Base-by-base conservation (phyloP, 2,888 invertebrate genomes). In the Nymphalis c-album region DNA sequence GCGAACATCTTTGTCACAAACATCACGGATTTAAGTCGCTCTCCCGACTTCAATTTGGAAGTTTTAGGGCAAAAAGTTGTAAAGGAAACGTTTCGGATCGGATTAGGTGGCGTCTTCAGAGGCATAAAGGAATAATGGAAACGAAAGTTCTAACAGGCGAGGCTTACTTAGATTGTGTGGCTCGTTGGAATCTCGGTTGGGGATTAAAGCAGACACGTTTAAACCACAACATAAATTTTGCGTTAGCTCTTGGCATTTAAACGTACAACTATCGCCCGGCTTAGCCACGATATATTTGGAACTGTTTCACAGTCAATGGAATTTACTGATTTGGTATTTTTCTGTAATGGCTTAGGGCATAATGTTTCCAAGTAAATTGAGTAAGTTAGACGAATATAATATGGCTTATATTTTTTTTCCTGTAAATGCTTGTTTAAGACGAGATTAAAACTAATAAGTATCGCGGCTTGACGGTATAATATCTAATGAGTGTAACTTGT, bases 191-290 rank as follows among this genome's bases (percentile, higher is more conserved):
- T 85, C 81, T 80, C 78, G 78, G 78, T 79, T 79, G 76, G 77
- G 84, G 85, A 87, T 88, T 88, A 87, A 84, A 84, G 83, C 81
- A 84, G 86, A 86, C 85, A 85, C 83, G 83, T 84, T 84, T 79
- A 78, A 80, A 83, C 85, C 84, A 79, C 83, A 80, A 85, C 85
- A 87, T 88, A 85, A 85, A 88, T 88, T 86, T 80, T 76, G 80
- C 81, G 79, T 83, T 81, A 80, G 79, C 81, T 75, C 77, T 75
- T 76, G 73, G 74, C 82, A 81, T 81, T 81, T 77, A 77, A 71
- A 69, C 67, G 50, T 67, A 70, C 63, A 64, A 63, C 63, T 67
- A 60, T 63, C 63, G 53, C 60, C 60, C 45, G 48, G 63, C 31
- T 63, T 55, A 58, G 57, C 40, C 57, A 47, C 64, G 68, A 68